Base-by-base conservation (phyloP, 2,888 invertebrate species). In the Phalangium opilio region DNA sequence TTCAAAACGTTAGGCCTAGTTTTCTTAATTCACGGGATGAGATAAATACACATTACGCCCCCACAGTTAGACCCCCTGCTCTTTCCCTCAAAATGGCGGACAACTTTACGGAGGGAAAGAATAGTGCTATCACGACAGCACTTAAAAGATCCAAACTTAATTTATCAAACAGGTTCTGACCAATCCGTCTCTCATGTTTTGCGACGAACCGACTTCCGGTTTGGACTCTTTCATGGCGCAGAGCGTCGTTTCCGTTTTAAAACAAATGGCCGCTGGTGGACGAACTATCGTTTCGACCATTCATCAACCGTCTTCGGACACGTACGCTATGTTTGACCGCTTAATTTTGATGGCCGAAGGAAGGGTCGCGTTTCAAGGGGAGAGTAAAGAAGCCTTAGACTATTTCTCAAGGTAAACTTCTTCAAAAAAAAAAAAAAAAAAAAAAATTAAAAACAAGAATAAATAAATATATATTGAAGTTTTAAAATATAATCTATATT, bases 161-260 rank as follows among this genome's bases (percentile, higher is more conserved):
- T n/a, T n/a, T n/a, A 45, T 38, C 41, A 44, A 15, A 64, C n/a
- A 83, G 80, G 81, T 91, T 2, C 71, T 95, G 40, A 95, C 91
- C 0, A 86, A 96, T 70, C 96, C 96, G 0, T 81, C 87, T 0
- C 70, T 96, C 39, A 78, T 96, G 75, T 89, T 96, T 64, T 93
- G 93, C 64, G 96, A 96, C 62, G 96, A 96, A 62, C 95, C 95
- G 0, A 96, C 95, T 0, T 91, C 91, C 0, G 91, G 95, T 1
- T 70, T 96, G 48, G 96, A 96, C 67, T 90, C 93, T 0, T 93
- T 84, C 61, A 95, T 93, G 89, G 95, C 96, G 0, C 81, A 85
- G 62, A 90, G 83, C 65, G 87, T 95, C 2, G 78, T 90, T 15
- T 79, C 82, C 65, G 81, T 83, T 0, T 58, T 71, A 43, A 59